These are phyloP conservation scores for Laothoe populi DNA, from an alignment of 2,888 invertebrate genomes.

Conservation along the genomic window DNA sequence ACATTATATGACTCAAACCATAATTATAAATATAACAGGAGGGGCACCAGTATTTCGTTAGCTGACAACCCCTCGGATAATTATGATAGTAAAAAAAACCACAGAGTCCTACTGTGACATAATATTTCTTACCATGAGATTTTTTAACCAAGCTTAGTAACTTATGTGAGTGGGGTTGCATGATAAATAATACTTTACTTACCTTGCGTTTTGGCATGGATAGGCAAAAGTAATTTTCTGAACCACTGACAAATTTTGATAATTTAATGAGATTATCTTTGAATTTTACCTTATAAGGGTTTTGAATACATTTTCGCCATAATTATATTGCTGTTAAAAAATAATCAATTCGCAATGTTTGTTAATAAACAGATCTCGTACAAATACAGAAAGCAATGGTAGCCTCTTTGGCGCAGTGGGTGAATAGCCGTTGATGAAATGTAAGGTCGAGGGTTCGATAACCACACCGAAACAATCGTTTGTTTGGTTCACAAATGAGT, in stretches of 20 bases:
- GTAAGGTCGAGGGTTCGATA: background rate
- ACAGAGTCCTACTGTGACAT: too few relatives aligned
- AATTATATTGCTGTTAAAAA: too few relatives aligned
- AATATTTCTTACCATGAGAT: too few relatives aligned
- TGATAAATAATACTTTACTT: background rate
- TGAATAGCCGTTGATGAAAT: too few relatives aligned
- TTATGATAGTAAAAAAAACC: too few relatives aligned
- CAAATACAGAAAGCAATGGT: background rate
- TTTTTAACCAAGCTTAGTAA: too few relatives aligned
- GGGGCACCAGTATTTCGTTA: too few relatives aligned
- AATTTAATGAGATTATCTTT: background rate
- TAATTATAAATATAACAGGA: too few relatives aligned
- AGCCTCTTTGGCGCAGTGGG: background rate
- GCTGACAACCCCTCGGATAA: too few relatives aligned
- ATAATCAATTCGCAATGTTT: background rate
- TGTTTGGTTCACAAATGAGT: background rate
- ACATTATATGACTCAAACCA: too few relatives aligned
- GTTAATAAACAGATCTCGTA: background rate
- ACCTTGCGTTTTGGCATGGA: background rate
- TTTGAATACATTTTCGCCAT: background rate
- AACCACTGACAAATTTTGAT: constrained; percentile 15
- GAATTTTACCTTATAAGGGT: background rate
- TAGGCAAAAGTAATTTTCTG: constrained; percentile 14
- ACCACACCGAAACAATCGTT: background rate
- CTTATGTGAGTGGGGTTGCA: background rate